Evolutionary conservation across 1,140 invertebrate genomes (phyloP).

Genomic region (Drosophila tsacasi): DNA sequence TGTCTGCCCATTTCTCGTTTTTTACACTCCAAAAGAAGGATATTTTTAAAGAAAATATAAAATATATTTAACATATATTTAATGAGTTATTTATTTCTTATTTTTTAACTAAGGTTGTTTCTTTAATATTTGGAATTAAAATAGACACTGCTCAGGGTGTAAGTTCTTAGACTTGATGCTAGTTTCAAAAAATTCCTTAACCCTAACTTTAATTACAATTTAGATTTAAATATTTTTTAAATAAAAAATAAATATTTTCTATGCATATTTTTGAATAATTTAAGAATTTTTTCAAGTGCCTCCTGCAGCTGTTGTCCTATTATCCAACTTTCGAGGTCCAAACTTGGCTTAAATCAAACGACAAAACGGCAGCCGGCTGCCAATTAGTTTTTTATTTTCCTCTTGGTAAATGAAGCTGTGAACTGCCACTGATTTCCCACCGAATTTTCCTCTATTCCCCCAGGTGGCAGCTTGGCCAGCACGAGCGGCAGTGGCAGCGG

Average conservation of each 20-base stretch:
- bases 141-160: too few relatives aligned
- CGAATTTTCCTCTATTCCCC: constrained; percentile 2
- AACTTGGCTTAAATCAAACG: constrained; percentile 48
- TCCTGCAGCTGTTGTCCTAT: constrained; percentile 8
- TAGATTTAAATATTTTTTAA: background rate
- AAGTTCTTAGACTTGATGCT: background rate
- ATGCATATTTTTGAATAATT: background rate
- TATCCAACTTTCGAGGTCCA: constrained; percentile 24
- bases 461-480: constrained; percentile 58
- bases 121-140: background rate
- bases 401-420: constrained; percentile 4
- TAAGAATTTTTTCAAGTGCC: background rate
- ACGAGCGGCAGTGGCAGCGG: constrained; percentile 42
- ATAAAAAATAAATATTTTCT: too few relatives aligned
- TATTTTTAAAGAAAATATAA: background rate
- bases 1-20: too few relatives aligned
- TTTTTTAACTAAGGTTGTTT: background rate
- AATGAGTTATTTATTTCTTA: background rate
- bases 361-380: constrained; percentile 36
- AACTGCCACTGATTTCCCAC: constrained; percentile 12
- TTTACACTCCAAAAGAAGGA: constrained; percentile 14
- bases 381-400: constrained; percentile 23
- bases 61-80: background rate
- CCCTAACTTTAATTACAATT: background rate
- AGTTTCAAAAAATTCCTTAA: background rate